Evolutionary conservation across 2,113 vertebrate species (phyloP).

Genomic region (Pungitius pungitius): DNA sequence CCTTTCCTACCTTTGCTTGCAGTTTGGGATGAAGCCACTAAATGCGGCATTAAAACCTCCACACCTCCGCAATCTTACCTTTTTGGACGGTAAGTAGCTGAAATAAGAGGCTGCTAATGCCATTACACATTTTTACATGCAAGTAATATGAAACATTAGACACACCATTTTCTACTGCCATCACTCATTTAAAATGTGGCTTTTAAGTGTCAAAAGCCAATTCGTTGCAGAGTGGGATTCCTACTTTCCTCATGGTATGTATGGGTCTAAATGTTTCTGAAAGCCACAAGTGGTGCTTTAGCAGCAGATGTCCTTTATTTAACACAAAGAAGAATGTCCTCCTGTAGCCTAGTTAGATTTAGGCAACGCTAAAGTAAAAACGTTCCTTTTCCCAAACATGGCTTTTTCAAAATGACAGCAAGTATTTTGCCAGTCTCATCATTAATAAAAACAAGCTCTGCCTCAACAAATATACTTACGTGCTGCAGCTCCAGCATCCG

Average conservation of each 20-base stretch:
- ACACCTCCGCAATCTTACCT: slow-evolving; percentile 14
- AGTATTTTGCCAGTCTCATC: background rate
- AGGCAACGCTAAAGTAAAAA: background rate
- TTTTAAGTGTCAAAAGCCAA: background rate
- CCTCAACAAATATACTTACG: slow-evolving; percentile 56
- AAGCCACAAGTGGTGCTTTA: background rate
- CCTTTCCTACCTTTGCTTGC: background rate
- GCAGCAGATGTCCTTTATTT: background rate
- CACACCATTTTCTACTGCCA: background rate
- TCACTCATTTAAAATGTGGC: background rate
- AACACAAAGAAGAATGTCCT: background rate
- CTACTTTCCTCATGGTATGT: background rate
- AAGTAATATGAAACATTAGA: background rate
- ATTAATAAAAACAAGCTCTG: background rate
- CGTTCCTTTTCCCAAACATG: background rate
- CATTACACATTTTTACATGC: background rate
- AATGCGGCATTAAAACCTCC: slow-evolving; percentile 11
- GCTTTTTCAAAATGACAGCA: background rate
- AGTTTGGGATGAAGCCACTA: background rate
- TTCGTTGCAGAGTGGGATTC: background rate
- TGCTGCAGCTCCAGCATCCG: slow-evolving; percentile 68
- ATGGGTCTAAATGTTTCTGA: background rate
- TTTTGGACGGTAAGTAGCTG: background rate
- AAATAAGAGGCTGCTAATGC: slow-evolving; percentile 2
- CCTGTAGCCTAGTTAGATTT: background rate